A percentile compares a stretch with the other conserved stretches of the same genome.
Conservation (phyloP, 2,797 vertebrate species). For the Trachops cirrhosus region DNA sequence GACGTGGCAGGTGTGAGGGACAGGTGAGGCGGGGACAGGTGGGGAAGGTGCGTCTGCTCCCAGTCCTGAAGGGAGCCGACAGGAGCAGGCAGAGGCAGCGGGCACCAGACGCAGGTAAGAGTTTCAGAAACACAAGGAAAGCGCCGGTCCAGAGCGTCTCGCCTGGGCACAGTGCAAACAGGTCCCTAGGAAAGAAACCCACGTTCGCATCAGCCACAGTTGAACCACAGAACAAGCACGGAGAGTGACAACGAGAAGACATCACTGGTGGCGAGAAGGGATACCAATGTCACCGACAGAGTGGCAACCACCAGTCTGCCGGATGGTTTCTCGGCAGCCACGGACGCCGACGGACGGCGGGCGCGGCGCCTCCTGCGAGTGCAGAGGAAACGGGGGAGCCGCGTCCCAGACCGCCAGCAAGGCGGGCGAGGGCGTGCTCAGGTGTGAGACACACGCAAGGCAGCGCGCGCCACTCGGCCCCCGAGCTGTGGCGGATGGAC, state of each 20-base stretch:
- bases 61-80: rapidly evolving
- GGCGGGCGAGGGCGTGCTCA: background rate
- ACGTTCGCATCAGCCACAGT: background rate
- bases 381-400: too few relatives aligned
- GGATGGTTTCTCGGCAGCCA: background rate
- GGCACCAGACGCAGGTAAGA: rapidly evolving
- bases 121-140: background rate
- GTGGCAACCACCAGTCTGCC: rapidly evolving
- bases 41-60: rapidly evolving
- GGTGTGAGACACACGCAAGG: background rate
- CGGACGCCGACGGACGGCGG: too few relatives aligned
- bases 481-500: too few relatives aligned
- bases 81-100: rapidly evolving
- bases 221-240: rapidly evolving
- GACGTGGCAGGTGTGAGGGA: rapidly evolving
- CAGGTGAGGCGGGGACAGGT: rapidly evolving
- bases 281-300: rapidly evolving
- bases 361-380: rapidly evolving
- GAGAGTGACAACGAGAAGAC: background rate
- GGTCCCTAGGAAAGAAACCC: background rate
- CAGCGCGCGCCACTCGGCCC: background rate
- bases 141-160: rapidly evolving
- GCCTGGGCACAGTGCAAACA: too few relatives aligned
- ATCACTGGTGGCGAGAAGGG: background rate
- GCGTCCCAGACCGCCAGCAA: rapidly evolving